phyloP scores from a whole-genome alignment of 2,888 invertebrate species.

The Himalopsyche kuldschensis region DNA sequence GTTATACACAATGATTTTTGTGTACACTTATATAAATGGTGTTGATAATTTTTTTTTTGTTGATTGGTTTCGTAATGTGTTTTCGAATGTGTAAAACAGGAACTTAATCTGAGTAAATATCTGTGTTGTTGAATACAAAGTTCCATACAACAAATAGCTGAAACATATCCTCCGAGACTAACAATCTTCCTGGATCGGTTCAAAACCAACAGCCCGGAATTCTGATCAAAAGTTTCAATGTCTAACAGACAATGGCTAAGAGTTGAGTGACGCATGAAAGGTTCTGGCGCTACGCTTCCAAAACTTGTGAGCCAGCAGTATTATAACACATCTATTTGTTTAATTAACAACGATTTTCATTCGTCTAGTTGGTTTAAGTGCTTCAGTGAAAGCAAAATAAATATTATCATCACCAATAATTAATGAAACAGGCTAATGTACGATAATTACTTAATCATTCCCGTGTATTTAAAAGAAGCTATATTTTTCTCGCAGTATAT shows the following conservation, averaged over 20 bases:
- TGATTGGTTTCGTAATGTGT: no score
- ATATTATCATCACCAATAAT: no score
- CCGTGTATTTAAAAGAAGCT: no score
- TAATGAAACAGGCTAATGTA: no score
- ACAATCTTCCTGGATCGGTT: neutral
- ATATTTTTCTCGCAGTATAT: no score
- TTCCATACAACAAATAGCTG: neutral
- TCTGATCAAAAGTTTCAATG: conserved; percentile 20
- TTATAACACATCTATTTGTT: neutral
- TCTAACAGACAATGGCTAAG: conserved; percentile 11
- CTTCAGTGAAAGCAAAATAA: no score
- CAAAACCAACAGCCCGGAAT: conserved; percentile 16
- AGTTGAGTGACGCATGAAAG: neutral
- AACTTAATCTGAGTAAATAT: neutral
- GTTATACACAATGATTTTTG: no score
- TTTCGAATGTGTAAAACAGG: neutral
- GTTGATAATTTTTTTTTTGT: no score
- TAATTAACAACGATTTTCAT: neutral
- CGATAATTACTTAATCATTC: no score
- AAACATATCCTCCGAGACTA: neutral
- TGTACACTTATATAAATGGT: no score
- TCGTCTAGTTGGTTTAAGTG: no score
- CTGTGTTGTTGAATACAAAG: neutral
- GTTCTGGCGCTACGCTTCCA: neutral
- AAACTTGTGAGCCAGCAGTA: neutral